Evolutionary conservation across 2,888 invertebrate genomes (phyloP), one percentile per base, ranked within the genome.

Genomic region (Kryphioiulus occultus): DNA sequence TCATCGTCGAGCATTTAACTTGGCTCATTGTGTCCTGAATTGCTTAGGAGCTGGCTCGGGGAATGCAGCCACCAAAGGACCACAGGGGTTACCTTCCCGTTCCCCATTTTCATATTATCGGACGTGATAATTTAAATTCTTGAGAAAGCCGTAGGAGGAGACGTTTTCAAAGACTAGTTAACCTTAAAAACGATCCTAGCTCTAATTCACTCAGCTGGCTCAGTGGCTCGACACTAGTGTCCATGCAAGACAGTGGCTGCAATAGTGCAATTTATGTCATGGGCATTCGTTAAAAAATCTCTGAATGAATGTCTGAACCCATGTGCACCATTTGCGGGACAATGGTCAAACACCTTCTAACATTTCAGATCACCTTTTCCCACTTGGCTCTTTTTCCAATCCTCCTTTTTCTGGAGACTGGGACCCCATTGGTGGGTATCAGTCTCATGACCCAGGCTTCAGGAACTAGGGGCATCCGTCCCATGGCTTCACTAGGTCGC

Each of bases 1-100:
- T 78, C 78, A 78, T 78, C 78, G 78, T 78, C 78, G 78, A 78
- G 30, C 78, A 78, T 78, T 78, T 78, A 78, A 78, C 78, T 78
- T 10, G 0, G 12, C 17, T 5, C 78, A 78, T 78, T 78, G 78
- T 78, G 78, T 78, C 30, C 78, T 32, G 78, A 78, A 78, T 78
- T 26, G 30, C 78, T 15, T 78, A 78, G 78, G 78, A 78, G 78
- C 78, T 30, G 78, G 78, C 78, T 30, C 15, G 78, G 78, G 78
- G 78, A 78, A 78, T 78, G 78, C 30, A 78, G 78, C 78, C 30
- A 78, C 78, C 78, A 78, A 78, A 78, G 78, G 78, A 78, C 78
- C 78, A 78, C 78, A 78, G 78, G 78, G 78, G 78, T 78, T 78
- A 78, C 78, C 78, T 78, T 30, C 78, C 78, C 78, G 26, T 78